Percentiles rank a stretch among this genome's conserved stretches.
Evolutionary conservation across 2,797 vertebrate species (phyloP).

Genomic region (Alosa sapidissima): DNA sequence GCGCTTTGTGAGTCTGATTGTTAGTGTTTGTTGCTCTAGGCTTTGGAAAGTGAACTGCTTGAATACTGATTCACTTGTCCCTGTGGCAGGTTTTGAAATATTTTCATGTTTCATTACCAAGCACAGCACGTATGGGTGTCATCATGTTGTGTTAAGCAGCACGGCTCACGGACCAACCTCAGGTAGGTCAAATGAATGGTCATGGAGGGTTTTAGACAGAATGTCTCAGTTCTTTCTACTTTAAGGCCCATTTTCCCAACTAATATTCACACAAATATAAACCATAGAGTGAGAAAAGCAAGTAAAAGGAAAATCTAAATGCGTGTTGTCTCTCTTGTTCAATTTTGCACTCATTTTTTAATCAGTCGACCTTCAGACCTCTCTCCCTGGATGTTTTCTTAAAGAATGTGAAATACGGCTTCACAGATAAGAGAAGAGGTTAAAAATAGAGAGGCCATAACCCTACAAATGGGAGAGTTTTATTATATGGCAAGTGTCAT

Average conservation of each 20-base stretch:
- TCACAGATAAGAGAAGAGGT: not conserved
- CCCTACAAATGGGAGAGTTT: not conserved
- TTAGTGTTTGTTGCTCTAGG: slow-evolving; percentile 10
- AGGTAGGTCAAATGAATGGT: slow-evolving; percentile 1
- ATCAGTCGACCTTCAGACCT: not conserved
- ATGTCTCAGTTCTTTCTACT: not conserved
- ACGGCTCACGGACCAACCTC: not conserved
- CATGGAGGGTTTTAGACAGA: not conserved
- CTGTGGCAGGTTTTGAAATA: not conserved
- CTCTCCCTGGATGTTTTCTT: not conserved
- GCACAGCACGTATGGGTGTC: not conserved
- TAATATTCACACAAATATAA: not conserved
- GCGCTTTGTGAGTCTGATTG: not conserved
- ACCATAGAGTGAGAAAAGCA: not conserved
- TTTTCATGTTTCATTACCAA: slow-evolving; percentile 5
- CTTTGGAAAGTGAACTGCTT: not conserved
- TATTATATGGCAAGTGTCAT: not conserved
- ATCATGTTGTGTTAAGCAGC: not conserved
- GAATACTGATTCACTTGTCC: slow-evolving; percentile 14
- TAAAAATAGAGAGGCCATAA: not conserved
- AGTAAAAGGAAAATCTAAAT: not conserved
- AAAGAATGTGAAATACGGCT: not conserved
- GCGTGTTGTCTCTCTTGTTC: not conserved
- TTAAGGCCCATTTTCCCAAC: not conserved
- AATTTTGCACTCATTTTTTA: no score